These are phyloP conservation scores for Callocephalon fimbriatum DNA, from an alignment of 2,113 vertebrate genomes.

Conservation along the genomic window DNA sequence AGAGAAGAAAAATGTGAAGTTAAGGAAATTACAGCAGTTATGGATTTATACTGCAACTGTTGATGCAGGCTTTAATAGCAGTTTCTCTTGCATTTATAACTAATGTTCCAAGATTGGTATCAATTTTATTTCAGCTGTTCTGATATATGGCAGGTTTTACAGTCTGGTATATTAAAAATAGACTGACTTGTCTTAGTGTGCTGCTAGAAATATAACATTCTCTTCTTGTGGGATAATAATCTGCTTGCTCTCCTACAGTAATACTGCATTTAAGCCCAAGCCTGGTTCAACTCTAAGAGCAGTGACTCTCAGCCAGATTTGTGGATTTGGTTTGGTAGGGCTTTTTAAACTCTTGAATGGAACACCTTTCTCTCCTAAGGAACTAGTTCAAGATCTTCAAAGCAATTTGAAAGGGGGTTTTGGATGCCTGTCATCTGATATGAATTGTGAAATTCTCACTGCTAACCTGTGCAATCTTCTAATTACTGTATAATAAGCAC, in stretches of 20 bases:
- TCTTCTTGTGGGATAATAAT: not conserved
- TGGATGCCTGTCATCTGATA: not conserved
- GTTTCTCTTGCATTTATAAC: not conserved
- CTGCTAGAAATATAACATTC: not conserved
- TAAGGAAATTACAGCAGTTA: not conserved
- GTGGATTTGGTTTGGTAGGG: not conserved
- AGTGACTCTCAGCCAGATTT: not conserved
- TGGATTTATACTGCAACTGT: not conserved
- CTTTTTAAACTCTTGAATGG: not conserved
- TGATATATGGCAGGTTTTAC: not conserved
- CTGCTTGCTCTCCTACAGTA: not conserved
- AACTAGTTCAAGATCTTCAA: not conserved
- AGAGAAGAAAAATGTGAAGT: not conserved
- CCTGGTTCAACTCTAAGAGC: not conserved
- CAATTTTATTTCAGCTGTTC: not conserved
- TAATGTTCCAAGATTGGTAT: not conserved
- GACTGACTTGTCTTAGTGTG: not conserved
- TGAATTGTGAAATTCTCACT: not conserved
- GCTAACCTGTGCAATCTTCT: not conserved
- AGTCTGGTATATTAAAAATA: not conserved
- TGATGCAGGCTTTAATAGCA: not conserved
- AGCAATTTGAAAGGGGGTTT: not conserved
- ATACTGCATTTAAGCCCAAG: not conserved
- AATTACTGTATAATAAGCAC: not conserved
- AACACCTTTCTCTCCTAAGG: not conserved